Conservation (phyloP, 2,888 invertebrate species). For the Leptogaster cylindrica region DNA sequence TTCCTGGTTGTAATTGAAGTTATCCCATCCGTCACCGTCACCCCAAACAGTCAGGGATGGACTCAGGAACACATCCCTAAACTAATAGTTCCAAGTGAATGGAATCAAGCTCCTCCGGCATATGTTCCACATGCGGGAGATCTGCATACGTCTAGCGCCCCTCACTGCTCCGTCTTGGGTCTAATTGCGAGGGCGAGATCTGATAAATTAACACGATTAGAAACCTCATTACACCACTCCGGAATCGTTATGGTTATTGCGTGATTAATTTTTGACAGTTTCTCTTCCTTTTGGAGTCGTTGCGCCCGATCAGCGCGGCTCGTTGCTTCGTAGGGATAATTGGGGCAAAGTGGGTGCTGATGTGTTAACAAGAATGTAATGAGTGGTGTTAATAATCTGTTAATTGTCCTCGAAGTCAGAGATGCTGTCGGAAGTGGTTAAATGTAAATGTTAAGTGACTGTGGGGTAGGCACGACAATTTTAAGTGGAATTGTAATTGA, state of each 20-base stretch:
- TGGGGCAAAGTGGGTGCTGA: slow-evolving; percentile 26
- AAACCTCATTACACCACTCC: slow-evolving; percentile 15
- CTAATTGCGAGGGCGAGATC: slow-evolving; percentile 33
- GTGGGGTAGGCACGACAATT: too few species aligned
- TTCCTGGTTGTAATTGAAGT: too few species aligned
- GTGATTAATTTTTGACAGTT: slow-evolving; percentile 38
- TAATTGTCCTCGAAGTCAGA: slow-evolving; percentile 14
- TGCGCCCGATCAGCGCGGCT: slow-evolving; percentile 22
- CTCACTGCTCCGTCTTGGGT: slow-evolving; percentile 2
- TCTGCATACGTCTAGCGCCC: slow-evolving; percentile 22
- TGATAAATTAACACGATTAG: slow-evolving; percentile 39
- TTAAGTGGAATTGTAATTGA: too few species aligned
- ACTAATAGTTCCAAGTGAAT: too few species aligned
- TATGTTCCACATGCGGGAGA: slow-evolving; percentile 32
- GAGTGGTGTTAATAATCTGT: too few species aligned
- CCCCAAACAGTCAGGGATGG: not conserved
- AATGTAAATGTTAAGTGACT: too few species aligned
- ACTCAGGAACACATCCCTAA: not conserved
- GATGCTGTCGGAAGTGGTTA: too few species aligned
- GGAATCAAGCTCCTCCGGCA: too few species aligned
- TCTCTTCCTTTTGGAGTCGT: not conserved
- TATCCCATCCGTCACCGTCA: too few species aligned
- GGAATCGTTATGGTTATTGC: slow-evolving; percentile 34
- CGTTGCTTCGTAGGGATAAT: slow-evolving; percentile 24
- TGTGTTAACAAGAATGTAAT: slow-evolving; percentile 8